Base-by-base conservation (phyloP, 1,140 invertebrate species). In the Sycobia sp. region DNA sequence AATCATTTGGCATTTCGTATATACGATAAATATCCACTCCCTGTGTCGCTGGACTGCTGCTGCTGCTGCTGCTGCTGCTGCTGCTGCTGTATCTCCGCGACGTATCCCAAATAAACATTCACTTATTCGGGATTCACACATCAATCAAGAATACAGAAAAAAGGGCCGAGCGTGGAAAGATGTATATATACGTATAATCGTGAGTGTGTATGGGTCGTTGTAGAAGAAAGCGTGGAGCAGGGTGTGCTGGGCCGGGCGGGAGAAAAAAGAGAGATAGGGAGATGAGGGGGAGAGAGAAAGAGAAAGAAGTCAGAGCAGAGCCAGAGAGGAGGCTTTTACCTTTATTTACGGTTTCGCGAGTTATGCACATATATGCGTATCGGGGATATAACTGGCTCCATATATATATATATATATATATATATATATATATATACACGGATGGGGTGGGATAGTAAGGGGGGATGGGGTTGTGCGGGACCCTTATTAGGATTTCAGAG, bases 51-150 rank as follows among this genome's bases (percentile, higher is more conserved):
- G n/a, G n/a, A n/a, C n/a, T n/a, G n/a, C n/a, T n/a, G n/a, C n/a
- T n/a, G n/a, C n/a, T n/a, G n/a, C n/a, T n/a, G n/a, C n/a, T n/a
- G n/a, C n/a, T n/a, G n/a, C n/a, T n/a, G n/a, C n/a, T n/a, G n/a
- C 29, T 11, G 29, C 5, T 32, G 29, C 29, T 32, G 29, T 32
- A 32, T 32, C 47, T 4, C n/a, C 27, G 18, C 25, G 2, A 13
- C n/a, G n/a, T n/a, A n/a, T n/a, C n/a, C 41, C 32, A 51, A 38
- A 62, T 62, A 62, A 62, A 62, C 51, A 49, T 55, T 62, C 60
- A 49, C 41, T 55, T 55, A 47, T 56, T 56, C 43, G 43, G 34
- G 9, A 55, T 47, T 62, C 60, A 46, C 60, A 56, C 60, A 62
- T 62, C 60, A 49, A 62, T 62, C 60, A 62, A 39, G 1, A 18